These are phyloP conservation scores for Aldabrachelys gigantea DNA, from an alignment of 2,113 vertebrate genomes.

Conservation along the genomic window DNA sequence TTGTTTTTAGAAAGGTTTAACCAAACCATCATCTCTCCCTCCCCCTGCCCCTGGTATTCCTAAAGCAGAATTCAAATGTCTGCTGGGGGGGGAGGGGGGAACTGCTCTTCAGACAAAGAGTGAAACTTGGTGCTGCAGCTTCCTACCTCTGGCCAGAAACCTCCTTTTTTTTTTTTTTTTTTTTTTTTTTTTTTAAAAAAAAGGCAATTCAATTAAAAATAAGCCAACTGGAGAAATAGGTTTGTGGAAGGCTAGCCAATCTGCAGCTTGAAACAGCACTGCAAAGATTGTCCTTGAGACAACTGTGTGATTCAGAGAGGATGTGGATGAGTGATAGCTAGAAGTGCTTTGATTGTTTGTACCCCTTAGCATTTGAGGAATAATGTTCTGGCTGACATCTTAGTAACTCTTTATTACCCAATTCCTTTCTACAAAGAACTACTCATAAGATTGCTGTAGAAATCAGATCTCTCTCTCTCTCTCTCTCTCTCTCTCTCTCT, in stretches of 20 bases:
- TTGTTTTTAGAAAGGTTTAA: not conserved
- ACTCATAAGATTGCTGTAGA: not conserved
- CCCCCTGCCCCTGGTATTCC: rapidly evolving
- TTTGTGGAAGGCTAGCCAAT: not conserved
- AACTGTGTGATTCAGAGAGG: constrained; percentile 8
- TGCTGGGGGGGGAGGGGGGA: not conserved
- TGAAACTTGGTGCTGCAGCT: not conserved
- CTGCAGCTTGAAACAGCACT: not conserved
- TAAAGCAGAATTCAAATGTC: not conserved
- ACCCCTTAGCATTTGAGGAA: not conserved
- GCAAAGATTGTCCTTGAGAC: not conserved
- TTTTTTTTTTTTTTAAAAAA: not conserved
- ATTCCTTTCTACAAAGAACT: not conserved
- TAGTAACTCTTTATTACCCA: not conserved
- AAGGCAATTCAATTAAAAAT: not conserved
- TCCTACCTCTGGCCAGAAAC: constrained; percentile 9
- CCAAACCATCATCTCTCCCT: not conserved
- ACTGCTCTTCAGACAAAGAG: not conserved
- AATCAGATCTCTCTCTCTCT: not conserved
- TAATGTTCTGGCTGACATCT: not conserved
- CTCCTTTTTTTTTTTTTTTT: not conserved
- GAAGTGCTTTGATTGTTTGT: not conserved
- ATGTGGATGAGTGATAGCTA: not conserved
- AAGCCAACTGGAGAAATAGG: not conserved
- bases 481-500: not conserved